A percentile compares a stretch with the other conserved stretches of the same genome.
phyloP scores from a whole-genome alignment of 2,113 vertebrate genomes.

The Elephantulus edwardii region DNA sequence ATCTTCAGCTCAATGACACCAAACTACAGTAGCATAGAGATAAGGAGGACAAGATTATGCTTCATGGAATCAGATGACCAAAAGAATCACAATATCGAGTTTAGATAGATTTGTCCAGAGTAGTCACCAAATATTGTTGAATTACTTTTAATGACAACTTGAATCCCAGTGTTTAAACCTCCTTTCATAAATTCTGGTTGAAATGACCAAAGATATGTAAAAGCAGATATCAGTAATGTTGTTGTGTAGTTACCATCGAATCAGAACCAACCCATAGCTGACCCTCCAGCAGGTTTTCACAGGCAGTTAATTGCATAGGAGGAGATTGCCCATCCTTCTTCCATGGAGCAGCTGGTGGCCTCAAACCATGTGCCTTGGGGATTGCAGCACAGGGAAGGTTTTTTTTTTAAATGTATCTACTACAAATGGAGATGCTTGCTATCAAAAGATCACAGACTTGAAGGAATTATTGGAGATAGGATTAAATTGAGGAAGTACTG shows the following conservation, averaged over 20 bases:
- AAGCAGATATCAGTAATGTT: background rate
- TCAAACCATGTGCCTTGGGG: too few relatives aligned
- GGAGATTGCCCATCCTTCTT: too few relatives aligned
- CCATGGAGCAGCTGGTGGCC: too few relatives aligned
- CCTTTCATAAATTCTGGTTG: slow-evolving; percentile 21
- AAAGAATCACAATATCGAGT: background rate
- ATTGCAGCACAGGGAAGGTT: too few relatives aligned
- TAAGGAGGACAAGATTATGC: background rate
- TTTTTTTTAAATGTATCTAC: too few relatives aligned
- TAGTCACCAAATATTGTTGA: slow-evolving; percentile 28
- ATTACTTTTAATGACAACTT: slow-evolving; percentile 18
- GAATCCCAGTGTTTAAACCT: slow-evolving; percentile 3
- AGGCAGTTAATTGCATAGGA: too few relatives aligned
- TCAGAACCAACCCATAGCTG: too few relatives aligned
- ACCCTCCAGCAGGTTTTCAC: too few relatives aligned
- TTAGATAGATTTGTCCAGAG: slow-evolving; percentile 9
- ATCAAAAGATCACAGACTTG: slow-evolving; percentile 32
- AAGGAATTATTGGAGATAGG: slow-evolving; percentile 14
- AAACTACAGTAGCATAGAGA: too few relatives aligned
- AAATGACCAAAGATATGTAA: slow-evolving; percentile 10
- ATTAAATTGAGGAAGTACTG: slow-evolving; percentile 34
- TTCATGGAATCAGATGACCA: slow-evolving; percentile 15
- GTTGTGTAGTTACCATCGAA: too few relatives aligned
- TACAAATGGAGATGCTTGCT: slow-evolving; percentile 12
- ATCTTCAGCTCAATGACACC: too few relatives aligned